Evolutionary conservation across 2,888 invertebrate species (phyloP).

Genomic region (Entomobrya proxima): DNA sequence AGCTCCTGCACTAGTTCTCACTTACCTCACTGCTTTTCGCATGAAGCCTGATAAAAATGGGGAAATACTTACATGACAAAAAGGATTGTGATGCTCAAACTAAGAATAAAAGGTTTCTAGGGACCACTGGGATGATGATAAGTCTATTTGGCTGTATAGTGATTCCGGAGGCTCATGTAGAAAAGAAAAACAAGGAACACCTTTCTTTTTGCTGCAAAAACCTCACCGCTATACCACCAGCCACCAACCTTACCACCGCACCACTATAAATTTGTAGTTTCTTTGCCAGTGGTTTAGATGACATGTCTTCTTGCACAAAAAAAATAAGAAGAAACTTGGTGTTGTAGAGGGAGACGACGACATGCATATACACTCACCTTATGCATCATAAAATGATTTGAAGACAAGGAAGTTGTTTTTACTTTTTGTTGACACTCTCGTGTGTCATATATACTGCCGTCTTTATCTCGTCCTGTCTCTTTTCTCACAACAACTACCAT

Average conservation of each 20-base stretch:
- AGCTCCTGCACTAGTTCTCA: no score
- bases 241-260: not conserved
- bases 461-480: slow-evolving; percentile 28
- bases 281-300: slow-evolving; percentile 8
- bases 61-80: slow-evolving; percentile 61
- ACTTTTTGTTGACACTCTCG: slow-evolving; percentile 45
- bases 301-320: not conserved
- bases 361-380: slow-evolving; percentile 32
- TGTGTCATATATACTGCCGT: not conserved
- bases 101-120: slow-evolving; percentile 67
- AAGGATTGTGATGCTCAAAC: slow-evolving; percentile 65
- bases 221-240: not conserved
- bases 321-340: no score
- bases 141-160: slow-evolving; percentile 49
- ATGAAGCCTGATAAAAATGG: slow-evolving; percentile 64
- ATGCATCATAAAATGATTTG: slow-evolving; percentile 54
- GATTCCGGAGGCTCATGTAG: slow-evolving; percentile 18
- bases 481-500: not conserved
- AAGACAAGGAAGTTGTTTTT: slow-evolving; percentile 25
- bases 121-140: slow-evolving; percentile 64
- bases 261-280: slow-evolving; percentile 5
- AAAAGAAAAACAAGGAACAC: no score
- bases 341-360: no score
- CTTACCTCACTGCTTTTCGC: slow-evolving; percentile 21
- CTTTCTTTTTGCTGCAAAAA: not conserved